Evolutionary conservation across 1,140 invertebrate species (phyloP).

Genomic region (Camponotus pennsylvanicus): DNA sequence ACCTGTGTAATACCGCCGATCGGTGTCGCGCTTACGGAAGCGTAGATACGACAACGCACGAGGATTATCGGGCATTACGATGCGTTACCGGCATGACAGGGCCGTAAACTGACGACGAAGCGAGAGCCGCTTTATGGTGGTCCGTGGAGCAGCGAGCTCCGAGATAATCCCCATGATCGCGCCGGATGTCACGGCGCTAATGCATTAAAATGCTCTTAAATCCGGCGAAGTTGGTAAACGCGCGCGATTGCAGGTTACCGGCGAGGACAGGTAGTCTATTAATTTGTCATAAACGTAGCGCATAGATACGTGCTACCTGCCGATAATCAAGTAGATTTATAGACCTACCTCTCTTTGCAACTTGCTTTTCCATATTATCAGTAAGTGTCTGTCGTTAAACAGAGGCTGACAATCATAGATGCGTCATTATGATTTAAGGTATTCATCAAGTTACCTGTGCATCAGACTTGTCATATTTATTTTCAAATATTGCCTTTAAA

Average conservation of each 20-base stretch:
- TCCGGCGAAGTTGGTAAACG: conserved; percentile 18
- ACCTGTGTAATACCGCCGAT: conserved; percentile 46
- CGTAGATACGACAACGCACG: conserved; percentile 53
- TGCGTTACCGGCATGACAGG: conserved; percentile 51
- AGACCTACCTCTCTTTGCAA: conserved; percentile 36
- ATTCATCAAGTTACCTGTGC: background rate
- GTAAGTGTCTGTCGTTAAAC: conserved; percentile 51
- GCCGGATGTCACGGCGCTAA: conserved; percentile 53
- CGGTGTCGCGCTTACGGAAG: conserved; percentile 32
- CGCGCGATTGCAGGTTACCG: conserved; percentile 27
- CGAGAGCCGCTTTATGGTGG: conserved; percentile 62
- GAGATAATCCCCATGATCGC: conserved; percentile 68
- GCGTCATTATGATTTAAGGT: conserved; percentile 31
- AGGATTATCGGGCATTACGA: conserved; percentile 68
- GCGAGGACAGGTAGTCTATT: conserved; percentile 60
- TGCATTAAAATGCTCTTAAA: conserved; percentile 64
- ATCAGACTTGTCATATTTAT: background rate
- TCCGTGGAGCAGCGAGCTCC: conserved; percentile 23
- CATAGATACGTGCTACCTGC: conserved; percentile 22
- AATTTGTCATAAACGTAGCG: conserved; percentile 69
- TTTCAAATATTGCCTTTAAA: background rate
- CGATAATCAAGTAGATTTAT: conserved; percentile 63
- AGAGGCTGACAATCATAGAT: conserved; percentile 7
- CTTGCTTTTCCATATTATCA: conserved; percentile 41
- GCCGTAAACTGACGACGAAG: conserved; percentile 58